Evolutionary conservation across 1,140 invertebrate genomes (phyloP).

Genomic region (Druon quercuslanigerum): DNA sequence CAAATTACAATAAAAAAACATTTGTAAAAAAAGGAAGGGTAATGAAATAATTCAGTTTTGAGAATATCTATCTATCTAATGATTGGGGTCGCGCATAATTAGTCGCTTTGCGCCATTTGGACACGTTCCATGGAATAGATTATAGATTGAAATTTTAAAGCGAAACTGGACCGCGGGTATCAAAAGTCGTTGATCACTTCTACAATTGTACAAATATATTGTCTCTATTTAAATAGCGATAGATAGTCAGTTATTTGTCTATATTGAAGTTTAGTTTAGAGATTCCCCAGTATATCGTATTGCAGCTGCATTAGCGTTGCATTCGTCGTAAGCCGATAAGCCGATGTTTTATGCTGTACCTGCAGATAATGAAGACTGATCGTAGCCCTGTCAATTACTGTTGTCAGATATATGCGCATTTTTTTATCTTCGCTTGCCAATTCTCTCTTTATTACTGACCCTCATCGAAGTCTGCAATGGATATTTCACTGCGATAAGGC

Average conservation of each 20-base stretch:
- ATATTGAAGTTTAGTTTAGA: background rate
- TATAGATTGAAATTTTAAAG: background rate
- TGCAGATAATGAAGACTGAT: slow-evolving; percentile 29
- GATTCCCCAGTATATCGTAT: background rate
- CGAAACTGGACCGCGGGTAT: slow-evolving; percentile 10
- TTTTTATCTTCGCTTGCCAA: slow-evolving; percentile 6
- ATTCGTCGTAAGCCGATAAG: slow-evolving; percentile 12
- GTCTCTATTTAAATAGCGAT: background rate
- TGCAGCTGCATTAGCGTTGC: slow-evolving; percentile 12
- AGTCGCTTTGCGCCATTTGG: slow-evolving; percentile 7
- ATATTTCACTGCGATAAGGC: slow-evolving; percentile 15
- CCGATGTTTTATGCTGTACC: slow-evolving; percentile 20
- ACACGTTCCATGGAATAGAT: slow-evolving; percentile 1
- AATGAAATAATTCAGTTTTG: background rate
- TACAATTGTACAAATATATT: slow-evolving; percentile 10
- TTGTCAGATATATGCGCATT: slow-evolving; percentile 12
- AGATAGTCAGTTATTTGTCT: background rate
- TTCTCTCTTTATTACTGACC: slow-evolving; percentile 30
- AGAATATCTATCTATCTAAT: background rate
- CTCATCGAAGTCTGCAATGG: slow-evolving; percentile 22
- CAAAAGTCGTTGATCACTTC: slow-evolving; percentile 7
- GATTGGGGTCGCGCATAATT: slow-evolving; percentile 16
- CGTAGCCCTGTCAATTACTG: slow-evolving; percentile 24
- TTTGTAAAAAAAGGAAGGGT: too few species aligned
- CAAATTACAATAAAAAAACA: too few species aligned